Evolutionary conservation across 2,113 vertebrate species (phyloP).

Genomic region (Lophochroa leadbeateri): DNA sequence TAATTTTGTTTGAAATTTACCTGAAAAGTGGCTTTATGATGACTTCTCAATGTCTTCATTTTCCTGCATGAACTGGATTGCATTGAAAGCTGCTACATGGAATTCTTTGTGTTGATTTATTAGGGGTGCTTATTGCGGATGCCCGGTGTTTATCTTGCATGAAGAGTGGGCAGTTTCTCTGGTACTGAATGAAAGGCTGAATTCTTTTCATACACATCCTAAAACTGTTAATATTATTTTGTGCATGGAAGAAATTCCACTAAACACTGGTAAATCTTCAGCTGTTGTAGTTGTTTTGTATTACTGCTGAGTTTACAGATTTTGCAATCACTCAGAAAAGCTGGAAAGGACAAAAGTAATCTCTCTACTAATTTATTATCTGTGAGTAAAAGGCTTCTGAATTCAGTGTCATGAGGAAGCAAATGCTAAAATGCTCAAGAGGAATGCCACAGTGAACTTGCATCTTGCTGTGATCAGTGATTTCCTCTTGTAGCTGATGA

Average conservation of each 20-base stretch:
- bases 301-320: background rate
- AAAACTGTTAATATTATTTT: background rate
- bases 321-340: background rate
- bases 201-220: background rate
- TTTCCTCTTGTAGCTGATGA: background rate
- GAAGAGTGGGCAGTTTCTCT: background rate
- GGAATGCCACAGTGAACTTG: accelerated
- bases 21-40: background rate
- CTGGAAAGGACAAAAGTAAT: background rate
- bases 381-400: background rate
- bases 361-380: background rate
- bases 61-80: background rate
- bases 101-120: background rate
- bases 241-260: background rate
- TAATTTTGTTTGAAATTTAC: background rate
- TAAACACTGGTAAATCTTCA: background rate
- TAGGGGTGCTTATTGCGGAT: background rate
- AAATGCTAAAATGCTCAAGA: background rate
- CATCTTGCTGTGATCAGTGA: background rate
- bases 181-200: background rate
- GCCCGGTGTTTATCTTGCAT: background rate
- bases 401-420: background rate
- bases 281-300: background rate
- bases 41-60: background rate
- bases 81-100: background rate